Conservation (phyloP, 2,888 invertebrate species). For the Diaphora mendica region DNA sequence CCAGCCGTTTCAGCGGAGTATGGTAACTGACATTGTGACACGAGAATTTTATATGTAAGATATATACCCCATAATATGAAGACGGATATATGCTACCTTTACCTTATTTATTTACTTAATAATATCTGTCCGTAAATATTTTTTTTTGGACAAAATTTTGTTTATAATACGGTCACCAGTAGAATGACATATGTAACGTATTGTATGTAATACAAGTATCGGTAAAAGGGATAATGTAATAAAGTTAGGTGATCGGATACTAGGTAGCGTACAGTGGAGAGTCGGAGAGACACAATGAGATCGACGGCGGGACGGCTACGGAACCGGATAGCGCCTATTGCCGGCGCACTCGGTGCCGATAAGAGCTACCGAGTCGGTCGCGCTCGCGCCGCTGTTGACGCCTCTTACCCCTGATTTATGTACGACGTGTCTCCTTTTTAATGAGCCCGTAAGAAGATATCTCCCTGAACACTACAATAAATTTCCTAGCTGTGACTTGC, state of each 20-base stretch:
- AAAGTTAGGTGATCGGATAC: constrained; percentile 69
- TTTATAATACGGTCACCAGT: background rate
- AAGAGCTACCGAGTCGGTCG: constrained; percentile 70
- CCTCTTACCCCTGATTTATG: constrained; percentile 83
- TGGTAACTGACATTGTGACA: no score
- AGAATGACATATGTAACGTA: constrained; percentile 29
- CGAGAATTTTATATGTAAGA: no score
- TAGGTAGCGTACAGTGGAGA: constrained; percentile 55
- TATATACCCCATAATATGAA: no score
- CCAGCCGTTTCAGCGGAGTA: no score
- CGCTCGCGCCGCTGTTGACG: constrained; percentile 61
- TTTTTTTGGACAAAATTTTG: no score
- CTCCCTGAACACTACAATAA: constrained; percentile 82
- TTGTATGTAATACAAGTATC: constrained; percentile 63
- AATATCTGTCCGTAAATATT: no score
- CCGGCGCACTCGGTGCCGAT: constrained; percentile 78
- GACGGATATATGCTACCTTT: no score
- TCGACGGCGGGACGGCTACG: constrained; percentile 73
- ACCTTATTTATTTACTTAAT: no score
- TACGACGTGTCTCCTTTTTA: constrained; percentile 86
- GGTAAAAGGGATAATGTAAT: constrained; percentile 75
- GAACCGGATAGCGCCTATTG: constrained; percentile 86
- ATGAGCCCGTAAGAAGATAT: constrained; percentile 86
- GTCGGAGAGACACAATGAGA: constrained; percentile 67
- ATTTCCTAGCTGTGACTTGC: constrained; percentile 80